A percentile compares a stretch with the other conserved stretches of the same genome.
Conservation (phyloP, 2,888 invertebrate species). For the Ennomos quercinarius region DNA sequence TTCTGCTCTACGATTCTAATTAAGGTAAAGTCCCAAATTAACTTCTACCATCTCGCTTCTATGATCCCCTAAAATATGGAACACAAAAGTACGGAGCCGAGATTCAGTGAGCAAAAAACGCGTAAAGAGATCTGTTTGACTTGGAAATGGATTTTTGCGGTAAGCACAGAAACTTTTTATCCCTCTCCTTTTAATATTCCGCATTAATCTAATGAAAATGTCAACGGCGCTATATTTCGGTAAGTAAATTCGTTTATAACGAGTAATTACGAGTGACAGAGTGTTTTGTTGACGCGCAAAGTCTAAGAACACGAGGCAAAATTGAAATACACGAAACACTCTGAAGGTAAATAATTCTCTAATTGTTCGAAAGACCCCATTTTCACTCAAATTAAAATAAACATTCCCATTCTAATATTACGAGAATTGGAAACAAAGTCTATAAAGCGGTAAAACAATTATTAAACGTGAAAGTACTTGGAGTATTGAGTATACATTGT, state of each 20-base stretch:
- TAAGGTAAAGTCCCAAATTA: slow-evolving; percentile 54
- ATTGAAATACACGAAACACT: slow-evolving; percentile 37
- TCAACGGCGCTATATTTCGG: slow-evolving; percentile 20
- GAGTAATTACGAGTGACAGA: slow-evolving; percentile 26
- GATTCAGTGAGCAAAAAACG: slow-evolving; percentile 70
- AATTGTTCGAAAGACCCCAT: slow-evolving; percentile 40
- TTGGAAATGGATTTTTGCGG: slow-evolving; percentile 79
- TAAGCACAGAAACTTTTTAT: slow-evolving; percentile 70
- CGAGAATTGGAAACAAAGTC: slow-evolving; percentile 26
- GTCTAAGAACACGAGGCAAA: slow-evolving; percentile 27
- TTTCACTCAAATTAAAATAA: slow-evolving; percentile 37
- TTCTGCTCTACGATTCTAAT: slow-evolving; percentile 48
- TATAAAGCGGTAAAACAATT: slow-evolving; percentile 32
- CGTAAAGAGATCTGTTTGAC: slow-evolving; percentile 74
- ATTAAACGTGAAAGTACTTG: slow-evolving; percentile 25
- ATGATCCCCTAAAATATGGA: slow-evolving; percentile 60
- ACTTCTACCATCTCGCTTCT: slow-evolving; percentile 43
- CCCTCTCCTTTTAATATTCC: slow-evolving; percentile 64
- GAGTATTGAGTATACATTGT: slow-evolving; percentile 28
- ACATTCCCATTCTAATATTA: slow-evolving; percentile 34
- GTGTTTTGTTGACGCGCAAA: slow-evolving; percentile 26
- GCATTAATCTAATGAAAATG: slow-evolving; percentile 65
- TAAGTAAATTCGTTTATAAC: slow-evolving; percentile 21
- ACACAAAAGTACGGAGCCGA: slow-evolving; percentile 41
- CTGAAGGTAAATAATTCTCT: slow-evolving; percentile 39